A percentile compares a stretch with the other conserved stretches of the same genome.
phyloP scores from a whole-genome alignment of 2,797 vertebrate species.

The Enteromius treurensis region DNA sequence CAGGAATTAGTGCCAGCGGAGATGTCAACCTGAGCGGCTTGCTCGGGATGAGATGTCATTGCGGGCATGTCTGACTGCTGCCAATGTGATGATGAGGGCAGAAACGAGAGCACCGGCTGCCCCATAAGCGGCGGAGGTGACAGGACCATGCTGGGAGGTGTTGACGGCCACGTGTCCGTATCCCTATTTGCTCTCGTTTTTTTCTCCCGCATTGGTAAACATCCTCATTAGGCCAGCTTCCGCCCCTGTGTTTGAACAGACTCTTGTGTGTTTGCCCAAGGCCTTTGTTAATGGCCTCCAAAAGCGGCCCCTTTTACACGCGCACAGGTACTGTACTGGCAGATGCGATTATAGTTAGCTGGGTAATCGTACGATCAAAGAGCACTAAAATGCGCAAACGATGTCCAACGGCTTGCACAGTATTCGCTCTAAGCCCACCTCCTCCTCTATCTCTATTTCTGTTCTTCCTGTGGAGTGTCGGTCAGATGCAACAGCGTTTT shows the following conservation, averaged over 20 bases:
- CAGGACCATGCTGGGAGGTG: constrained; percentile 45
- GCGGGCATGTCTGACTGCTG: constrained; percentile 31
- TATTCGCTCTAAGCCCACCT: not conserved
- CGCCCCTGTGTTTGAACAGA: constrained; percentile 83
- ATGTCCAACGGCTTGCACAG: constrained; percentile 1
- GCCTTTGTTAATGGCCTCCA: constrained; percentile 56
- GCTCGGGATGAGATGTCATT: constrained; percentile 27
- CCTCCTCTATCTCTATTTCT: constrained; percentile 40
- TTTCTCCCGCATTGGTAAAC: constrained; percentile 70
- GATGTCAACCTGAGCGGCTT: constrained; percentile 51
- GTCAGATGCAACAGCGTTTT: constrained; percentile 1
- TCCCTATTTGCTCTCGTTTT: constrained; percentile 55
- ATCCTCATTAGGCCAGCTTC: constrained; percentile 82
- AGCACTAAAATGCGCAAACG: not conserved
- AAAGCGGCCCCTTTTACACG: constrained; percentile 34
- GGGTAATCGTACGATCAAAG: constrained; percentile 9
- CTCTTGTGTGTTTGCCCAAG: constrained; percentile 57
- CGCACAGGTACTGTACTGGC: constrained; percentile 17
- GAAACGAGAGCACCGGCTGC: constrained; percentile 50
- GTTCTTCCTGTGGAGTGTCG: constrained; percentile 36
- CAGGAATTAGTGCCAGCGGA: constrained; percentile 39
- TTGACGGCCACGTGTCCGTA: constrained; percentile 42
- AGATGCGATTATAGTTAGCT: constrained; percentile 22
- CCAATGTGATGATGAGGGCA: constrained; percentile 48
- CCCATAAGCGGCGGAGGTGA: constrained; percentile 53